A percentile compares a stretch with the other conserved stretches of the same genome.
phyloP scores from a whole-genome alignment of 1,140 invertebrate genomes.

The Lepidurus arcticus region DNA sequence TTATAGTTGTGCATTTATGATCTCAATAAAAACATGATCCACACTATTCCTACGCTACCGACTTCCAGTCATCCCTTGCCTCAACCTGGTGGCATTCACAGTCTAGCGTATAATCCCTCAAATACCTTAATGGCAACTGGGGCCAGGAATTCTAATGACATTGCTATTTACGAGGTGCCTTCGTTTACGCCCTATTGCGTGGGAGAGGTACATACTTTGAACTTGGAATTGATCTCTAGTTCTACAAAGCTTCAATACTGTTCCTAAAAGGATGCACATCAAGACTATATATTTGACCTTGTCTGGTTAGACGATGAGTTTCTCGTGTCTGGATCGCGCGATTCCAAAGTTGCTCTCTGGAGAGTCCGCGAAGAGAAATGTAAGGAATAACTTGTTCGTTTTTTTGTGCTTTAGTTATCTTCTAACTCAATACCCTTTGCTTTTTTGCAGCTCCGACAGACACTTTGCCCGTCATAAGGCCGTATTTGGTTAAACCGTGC shows the following conservation, averaged over 20 bases:
- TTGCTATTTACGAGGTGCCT: slow-evolving; percentile 86
- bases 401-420: background rate
- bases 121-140: slow-evolving; percentile 83
- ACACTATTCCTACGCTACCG: slow-evolving; percentile 73
- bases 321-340: slow-evolving; percentile 84
- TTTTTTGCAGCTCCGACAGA: background rate
- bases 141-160: slow-evolving; percentile 82
- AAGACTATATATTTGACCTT: slow-evolving; percentile 92
- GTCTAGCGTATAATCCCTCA: slow-evolving; percentile 90
- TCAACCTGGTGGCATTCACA: slow-evolving; percentile 78
- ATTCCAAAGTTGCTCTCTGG: slow-evolving; percentile 59
- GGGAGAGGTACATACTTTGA: slow-evolving; percentile 59
- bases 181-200: slow-evolving; percentile 90
- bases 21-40: slow-evolving; percentile 66
- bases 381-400: slow-evolving; percentile 16
- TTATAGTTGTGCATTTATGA: slow-evolving; percentile 75
- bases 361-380: slow-evolving; percentile 40
- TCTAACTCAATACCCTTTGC: background rate
- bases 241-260: slow-evolving; percentile 5
- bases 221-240: background rate
- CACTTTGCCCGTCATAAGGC: slow-evolving; percentile 49
- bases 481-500: slow-evolving; percentile 69
- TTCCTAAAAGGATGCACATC: slow-evolving; percentile 62
- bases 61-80: slow-evolving; percentile 42
- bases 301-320: slow-evolving; percentile 95